Evolutionary conservation across 2,888 invertebrate species (phyloP), one percentile per base, ranked within the genome.

Genomic region (Eucera pruinosa): DNA sequence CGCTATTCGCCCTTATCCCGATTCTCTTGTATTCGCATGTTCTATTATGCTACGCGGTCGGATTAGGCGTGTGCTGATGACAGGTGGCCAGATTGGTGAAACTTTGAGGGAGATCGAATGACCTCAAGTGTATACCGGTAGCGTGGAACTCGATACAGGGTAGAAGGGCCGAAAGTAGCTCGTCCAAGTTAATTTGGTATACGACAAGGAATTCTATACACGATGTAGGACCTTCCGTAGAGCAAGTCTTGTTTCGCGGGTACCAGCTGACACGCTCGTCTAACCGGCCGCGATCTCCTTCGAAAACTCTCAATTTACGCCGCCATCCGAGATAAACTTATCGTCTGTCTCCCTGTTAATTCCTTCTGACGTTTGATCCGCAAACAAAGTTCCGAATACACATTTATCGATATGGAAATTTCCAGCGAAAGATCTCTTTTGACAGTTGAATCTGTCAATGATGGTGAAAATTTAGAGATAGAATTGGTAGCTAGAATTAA

Each of bases 41-140:
- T 52, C 45, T 61, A 52, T 54, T 33, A 11, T 20, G 39, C 25
- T 5, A 15, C 33, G 25, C 45, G 18, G 60, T 7, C 65, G 65
- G 75, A 81, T 78, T 81, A 78, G 76, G 74, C 81, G 85, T 83
- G 85, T 80, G 82, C 76, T 74, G 81, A 78, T 82, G 86, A 88
- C 87, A 88, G 88, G 81, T 88, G 87, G 87, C 54, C 81, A 64
- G 78, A 82, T 85, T 83, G 81, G 61, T 66, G 78, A 80, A 82
- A 80, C 58, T 66, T 7, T 9, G 65, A 82, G 83, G 82, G 33
- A 50, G 88, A 91, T 91, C 89, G 83, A 86, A 85, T 91, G 78
- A 80, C 90, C 57, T 66, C 69, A 23, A 81, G 89, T 90, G 89
- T 90, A 91, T 90, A 90, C 89, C 90, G 80, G 90, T 91, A 91